These are phyloP conservation scores for Pseudomyrmex flavicornis DNA, from an alignment of 1,140 invertebrate genomes.

Conservation along the genomic window DNA sequence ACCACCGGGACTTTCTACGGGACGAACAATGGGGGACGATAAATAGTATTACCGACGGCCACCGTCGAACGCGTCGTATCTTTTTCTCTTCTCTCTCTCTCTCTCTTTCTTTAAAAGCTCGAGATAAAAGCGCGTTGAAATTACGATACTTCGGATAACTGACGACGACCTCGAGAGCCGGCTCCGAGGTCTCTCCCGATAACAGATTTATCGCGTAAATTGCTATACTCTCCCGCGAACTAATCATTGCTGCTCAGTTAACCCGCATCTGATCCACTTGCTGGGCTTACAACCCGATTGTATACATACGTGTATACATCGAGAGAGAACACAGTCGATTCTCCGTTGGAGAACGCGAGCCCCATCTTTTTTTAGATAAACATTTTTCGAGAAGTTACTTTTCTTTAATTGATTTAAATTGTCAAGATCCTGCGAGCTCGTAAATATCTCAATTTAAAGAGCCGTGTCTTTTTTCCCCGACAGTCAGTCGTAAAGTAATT, in stretches of 20 bases:
- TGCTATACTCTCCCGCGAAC: slow-evolving; percentile 49
- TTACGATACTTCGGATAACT: slow-evolving; percentile 69
- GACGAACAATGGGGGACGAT: slow-evolving; percentile 68
- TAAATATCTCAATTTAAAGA: not conserved
- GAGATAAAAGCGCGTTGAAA: slow-evolving; percentile 60
- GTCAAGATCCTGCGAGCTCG: not conserved
- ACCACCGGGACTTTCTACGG: slow-evolving; percentile 63
- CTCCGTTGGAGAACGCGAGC: no score
- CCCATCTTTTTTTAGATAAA: not conserved
- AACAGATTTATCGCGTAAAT: slow-evolving; percentile 67
- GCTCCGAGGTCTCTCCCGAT: slow-evolving; percentile 37
- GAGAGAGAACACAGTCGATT: no score
- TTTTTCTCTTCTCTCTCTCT: not conserved
- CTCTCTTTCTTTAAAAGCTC: not conserved
- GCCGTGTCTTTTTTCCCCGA: slow-evolving; percentile 4
- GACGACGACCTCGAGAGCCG: slow-evolving; percentile 42
- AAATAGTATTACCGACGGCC: slow-evolving; percentile 54
- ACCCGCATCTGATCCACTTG: not conserved
- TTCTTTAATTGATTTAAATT: not conserved
- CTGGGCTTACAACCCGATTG: not conserved
- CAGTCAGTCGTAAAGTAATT: slow-evolving; percentile 27
- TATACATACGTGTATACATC: no score
- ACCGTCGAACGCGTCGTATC: slow-evolving; percentile 47
- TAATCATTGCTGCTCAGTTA: slow-evolving; percentile 14
- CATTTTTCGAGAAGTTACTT: not conserved